phyloP scores from a whole-genome alignment of 2,797 vertebrate genomes.

The Enoplosus armatus region DNA sequence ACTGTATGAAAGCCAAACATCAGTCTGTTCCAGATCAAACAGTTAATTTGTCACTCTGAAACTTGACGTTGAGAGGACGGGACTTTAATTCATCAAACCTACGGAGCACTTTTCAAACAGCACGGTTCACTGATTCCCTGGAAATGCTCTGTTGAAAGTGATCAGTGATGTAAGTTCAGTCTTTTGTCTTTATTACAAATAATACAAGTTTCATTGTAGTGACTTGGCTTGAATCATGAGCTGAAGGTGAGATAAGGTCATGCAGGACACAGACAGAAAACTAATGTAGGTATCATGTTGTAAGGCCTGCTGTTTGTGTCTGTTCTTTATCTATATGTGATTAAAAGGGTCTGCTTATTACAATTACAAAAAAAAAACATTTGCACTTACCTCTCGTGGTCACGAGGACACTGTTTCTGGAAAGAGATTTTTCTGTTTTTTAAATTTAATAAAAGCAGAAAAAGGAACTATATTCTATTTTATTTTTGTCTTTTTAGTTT shows the following conservation, averaged over 20 bases:
- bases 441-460: too few relatives aligned
- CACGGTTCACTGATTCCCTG: conserved; percentile 33
- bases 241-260: conserved; percentile 31
- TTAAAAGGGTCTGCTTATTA: neutral
- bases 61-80: conserved; percentile 38
- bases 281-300: neutral
- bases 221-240: conserved; percentile 31
- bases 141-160: conserved; percentile 53
- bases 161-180: conserved; percentile 44
- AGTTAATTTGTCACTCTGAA: conserved; percentile 60
- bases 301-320: neutral
- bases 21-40: conserved; percentile 67
- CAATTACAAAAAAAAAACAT: conserved; percentile 7
- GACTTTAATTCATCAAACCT: conserved; percentile 66
- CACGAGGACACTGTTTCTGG: neutral
- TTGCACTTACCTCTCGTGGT: neutral
- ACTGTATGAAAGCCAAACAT: conserved; percentile 48
- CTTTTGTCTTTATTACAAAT: conserved; percentile 53
- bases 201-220: conserved; percentile 21
- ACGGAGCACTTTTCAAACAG: conserved; percentile 57
- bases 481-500: neutral
- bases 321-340: neutral
- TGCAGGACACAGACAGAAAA: conserved; percentile 13
- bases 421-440: neutral
- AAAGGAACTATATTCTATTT: neutral